A percentile compares a stretch with the other conserved stretches of the same genome.
phyloP scores from a whole-genome alignment of 2,888 invertebrate genomes.

The Ethmia dodecea region DNA sequence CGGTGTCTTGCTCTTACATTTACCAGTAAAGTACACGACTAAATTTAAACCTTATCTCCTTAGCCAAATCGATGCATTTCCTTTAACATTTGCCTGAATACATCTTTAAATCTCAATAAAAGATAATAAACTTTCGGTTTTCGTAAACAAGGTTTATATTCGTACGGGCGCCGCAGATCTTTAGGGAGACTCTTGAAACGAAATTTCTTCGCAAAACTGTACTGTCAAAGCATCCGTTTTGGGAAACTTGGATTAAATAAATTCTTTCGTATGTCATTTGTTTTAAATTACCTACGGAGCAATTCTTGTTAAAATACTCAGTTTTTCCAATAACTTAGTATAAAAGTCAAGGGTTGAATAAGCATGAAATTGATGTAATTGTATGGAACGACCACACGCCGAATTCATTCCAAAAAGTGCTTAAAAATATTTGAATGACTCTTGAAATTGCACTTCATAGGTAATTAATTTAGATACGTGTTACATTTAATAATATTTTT shows the following conservation, averaged over 20 bases:
- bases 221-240: slow-evolving; percentile 56
- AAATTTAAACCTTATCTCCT: slow-evolving; percentile 25
- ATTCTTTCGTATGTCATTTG: slow-evolving; percentile 49
- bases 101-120: slow-evolving; percentile 40
- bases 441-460: too few relatives aligned
- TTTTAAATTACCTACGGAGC: slow-evolving; percentile 47
- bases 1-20: slow-evolving; percentile 48
- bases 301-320: slow-evolving; percentile 37
- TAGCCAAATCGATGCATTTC: slow-evolving; percentile 21
- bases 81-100: slow-evolving; percentile 17
- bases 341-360: slow-evolving; percentile 18
- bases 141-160: slow-evolving; percentile 38
- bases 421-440: too few relatives aligned
- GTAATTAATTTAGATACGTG: too few relatives aligned
- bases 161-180: slow-evolving; percentile 27
- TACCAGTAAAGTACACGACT: slow-evolving; percentile 29
- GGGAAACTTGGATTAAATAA: slow-evolving; percentile 62
- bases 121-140: slow-evolving; percentile 42
- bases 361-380: slow-evolving; percentile 13
- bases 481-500: too few relatives aligned
- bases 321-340: slow-evolving; percentile 36
- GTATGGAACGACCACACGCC: slow-evolving; percentile 1
- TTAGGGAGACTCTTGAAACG: slow-evolving; percentile 37
- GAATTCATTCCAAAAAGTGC: background rate
- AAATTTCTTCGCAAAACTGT: slow-evolving; percentile 62